Percentiles rank a stretch among this genome's conserved stretches.
Evolutionary conservation across 2,113 vertebrate genomes (phyloP).

Genomic region (Gyps fulvus): DNA sequence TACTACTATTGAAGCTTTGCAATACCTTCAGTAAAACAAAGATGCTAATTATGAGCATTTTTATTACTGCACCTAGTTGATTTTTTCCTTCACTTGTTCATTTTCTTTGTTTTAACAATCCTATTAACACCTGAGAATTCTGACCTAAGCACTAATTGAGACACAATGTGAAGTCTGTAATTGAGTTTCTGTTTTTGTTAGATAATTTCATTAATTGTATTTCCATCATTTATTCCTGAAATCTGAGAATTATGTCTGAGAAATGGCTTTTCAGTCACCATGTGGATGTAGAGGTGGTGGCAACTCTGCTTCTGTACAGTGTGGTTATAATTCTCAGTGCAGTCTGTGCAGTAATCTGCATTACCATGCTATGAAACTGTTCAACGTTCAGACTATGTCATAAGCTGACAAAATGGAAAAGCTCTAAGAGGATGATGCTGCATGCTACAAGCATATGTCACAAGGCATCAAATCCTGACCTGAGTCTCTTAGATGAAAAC

Average conservation of each 20-base stretch:
- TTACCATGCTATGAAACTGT: not conserved
- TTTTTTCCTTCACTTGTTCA: not conserved
- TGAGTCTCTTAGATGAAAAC: not conserved
- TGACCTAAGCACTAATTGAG: not conserved
- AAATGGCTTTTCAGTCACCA: not conserved
- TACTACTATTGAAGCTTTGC: not conserved
- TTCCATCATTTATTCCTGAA: not conserved
- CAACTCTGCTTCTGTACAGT: not conserved
- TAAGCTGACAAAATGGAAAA: not conserved
- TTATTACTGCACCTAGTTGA: not conserved
- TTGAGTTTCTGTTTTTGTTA: not conserved
- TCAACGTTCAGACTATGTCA: not conserved
- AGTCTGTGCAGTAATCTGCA: not conserved
- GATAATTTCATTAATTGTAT: not conserved
- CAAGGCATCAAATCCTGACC: not conserved
- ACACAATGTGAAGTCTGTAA: not conserved
- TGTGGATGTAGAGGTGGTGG: not conserved
- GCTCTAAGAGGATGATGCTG: not conserved
- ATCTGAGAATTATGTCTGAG: not conserved
- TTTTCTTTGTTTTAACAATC: slow-evolving; percentile 2
- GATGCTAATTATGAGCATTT: not conserved
- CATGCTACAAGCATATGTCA: not conserved
- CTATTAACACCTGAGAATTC: not conserved
- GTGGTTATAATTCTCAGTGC: not conserved
- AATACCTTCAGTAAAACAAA: not conserved